A percentile compares a stretch with the other conserved stretches of the same genome.
These are phyloP conservation scores for Globodera rostochiensis DNA, from an alignment of 1,140 invertebrate genomes.

Conservation along the genomic window DNA sequence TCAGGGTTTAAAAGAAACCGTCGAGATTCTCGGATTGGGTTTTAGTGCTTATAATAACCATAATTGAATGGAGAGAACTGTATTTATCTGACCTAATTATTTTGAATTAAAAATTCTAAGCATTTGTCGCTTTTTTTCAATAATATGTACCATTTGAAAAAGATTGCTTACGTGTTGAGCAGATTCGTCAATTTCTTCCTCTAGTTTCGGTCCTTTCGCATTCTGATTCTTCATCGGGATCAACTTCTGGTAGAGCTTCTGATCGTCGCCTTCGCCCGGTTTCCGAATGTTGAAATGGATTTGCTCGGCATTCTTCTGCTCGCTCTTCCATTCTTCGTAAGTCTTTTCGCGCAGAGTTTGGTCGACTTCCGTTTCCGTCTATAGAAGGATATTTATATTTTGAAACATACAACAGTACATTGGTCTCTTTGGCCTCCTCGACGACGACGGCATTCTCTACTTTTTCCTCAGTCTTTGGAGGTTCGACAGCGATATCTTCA, in stretches of 20 bases:
- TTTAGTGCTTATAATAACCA: too few relatives aligned
- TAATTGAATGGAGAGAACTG: too few relatives aligned
- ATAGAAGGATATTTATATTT: not conserved
- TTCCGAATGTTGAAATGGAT: conserved; percentile 40
- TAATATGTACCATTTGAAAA: not conserved
- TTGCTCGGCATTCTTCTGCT: conserved; percentile 19
- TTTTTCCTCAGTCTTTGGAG: not conserved
- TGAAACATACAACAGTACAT: not conserved
- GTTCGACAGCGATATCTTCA: not conserved
- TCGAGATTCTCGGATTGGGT: not conserved
- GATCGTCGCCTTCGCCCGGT: conserved; percentile 38
- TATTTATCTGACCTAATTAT: too few relatives aligned
- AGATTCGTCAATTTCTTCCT: conserved; percentile 24
- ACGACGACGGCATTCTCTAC: not conserved
- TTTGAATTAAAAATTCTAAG: too few relatives aligned
- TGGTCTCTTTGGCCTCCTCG: conserved; percentile 19
- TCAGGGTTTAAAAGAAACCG: not conserved
- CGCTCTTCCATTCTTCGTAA: conserved; percentile 28
- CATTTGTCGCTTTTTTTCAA: too few relatives aligned
- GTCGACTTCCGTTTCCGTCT: conserved; percentile 1
- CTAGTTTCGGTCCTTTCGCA: conserved; percentile 22
- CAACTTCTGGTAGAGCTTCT: conserved; percentile 42
- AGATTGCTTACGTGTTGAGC: conserved; percentile 17
- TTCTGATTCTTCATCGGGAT: conserved; percentile 38
- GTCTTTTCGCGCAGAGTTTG: conserved; percentile 17